Evolutionary conservation across 1,140 invertebrate genomes (phyloP), one percentile per base, ranked within the genome.

Genomic region (Heliconius melpomene): DNA sequence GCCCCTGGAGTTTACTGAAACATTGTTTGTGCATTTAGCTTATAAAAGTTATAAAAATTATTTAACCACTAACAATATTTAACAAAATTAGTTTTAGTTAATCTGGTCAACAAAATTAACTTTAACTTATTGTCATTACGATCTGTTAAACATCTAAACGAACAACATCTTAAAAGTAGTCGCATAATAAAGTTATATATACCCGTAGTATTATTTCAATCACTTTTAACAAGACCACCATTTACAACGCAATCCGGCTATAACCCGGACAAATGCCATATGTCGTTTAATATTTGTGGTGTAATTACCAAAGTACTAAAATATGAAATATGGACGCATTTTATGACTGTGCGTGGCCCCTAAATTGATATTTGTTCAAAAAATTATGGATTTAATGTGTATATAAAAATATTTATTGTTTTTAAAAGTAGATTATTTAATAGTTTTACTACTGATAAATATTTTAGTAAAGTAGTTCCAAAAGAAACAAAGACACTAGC

Each of bases 281-380:
- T 60, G 23, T 60, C 9, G 57, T 60, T 60, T 60, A 60, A 60
- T 60, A 60, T 60, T 60, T 60, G 57, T 60, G 23, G 8, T 60
- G 57, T 60, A 60, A 60, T 60, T 60, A 60, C 57, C 23, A 60
- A 60, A 60, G 57, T 60, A 18, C n/a, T 60, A 60, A 60, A 60
- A 23, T 60, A 60, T 60, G 57, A 60, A 23, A 60, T 60, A 60
- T 60, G 23, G 57, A 23, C 57, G 23, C n/a, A 23, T 60, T 60
- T 60, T 60, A 60, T 3, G 57, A 60, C n/a, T 13, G 57, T 60
- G 57, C 57, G 57, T 60, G 57, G 8, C 57, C n/a, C n/a, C 2
- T 23, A 23, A 60, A n/a, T 60, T 23, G 2, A 60, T 60, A 60
- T 60, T 60, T 60, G 57, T 60, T 60, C n/a, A 7, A 26, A 5